These are phyloP conservation scores for Hippocampus mohnikei DNA, from an alignment of 2,113 vertebrate genomes.

Conservation along the genomic window DNA sequence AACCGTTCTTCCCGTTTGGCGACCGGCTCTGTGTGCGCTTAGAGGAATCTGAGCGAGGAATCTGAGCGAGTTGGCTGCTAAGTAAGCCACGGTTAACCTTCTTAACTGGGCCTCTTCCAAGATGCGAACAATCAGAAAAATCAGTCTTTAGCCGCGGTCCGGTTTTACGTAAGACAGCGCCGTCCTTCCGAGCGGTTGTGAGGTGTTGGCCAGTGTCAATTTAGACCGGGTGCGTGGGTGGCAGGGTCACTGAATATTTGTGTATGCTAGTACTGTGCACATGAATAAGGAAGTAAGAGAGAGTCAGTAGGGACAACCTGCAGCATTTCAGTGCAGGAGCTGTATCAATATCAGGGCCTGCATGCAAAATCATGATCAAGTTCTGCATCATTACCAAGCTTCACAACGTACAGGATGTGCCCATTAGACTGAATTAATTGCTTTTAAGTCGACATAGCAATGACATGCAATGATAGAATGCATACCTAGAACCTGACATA, in stretches of 20 bases:
- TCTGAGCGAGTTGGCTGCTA: conserved; percentile 8
- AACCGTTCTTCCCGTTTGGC: not conserved
- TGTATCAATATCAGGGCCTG: not conserved
- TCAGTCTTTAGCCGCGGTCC: conserved; percentile 19
- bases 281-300: not conserved
- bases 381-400: conserved; percentile 35
- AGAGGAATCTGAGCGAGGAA: conserved; percentile 10
- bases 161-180: conserved; percentile 44
- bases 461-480: conserved; percentile 4
- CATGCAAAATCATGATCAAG: conserved; percentile 36
- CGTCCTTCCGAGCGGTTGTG: conserved; percentile 52
- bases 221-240: conserved; percentile 25
- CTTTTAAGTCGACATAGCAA: conserved; percentile 24
- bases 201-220: conserved; percentile 11
- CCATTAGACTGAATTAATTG: conserved; percentile 31
- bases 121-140: conserved; percentile 2
- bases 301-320: not conserved
- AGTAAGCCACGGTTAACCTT: conserved; percentile 22
- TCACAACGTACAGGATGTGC: conserved; percentile 33
- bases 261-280: not conserved
- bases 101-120: conserved; percentile 23
- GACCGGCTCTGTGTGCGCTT: not conserved
- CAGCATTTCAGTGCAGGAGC: not conserved
- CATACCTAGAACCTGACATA: not conserved
- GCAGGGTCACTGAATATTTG: not conserved